phyloP scores from a whole-genome alignment of 1,140 invertebrate genomes.

The Megalopta genalis region DNA sequence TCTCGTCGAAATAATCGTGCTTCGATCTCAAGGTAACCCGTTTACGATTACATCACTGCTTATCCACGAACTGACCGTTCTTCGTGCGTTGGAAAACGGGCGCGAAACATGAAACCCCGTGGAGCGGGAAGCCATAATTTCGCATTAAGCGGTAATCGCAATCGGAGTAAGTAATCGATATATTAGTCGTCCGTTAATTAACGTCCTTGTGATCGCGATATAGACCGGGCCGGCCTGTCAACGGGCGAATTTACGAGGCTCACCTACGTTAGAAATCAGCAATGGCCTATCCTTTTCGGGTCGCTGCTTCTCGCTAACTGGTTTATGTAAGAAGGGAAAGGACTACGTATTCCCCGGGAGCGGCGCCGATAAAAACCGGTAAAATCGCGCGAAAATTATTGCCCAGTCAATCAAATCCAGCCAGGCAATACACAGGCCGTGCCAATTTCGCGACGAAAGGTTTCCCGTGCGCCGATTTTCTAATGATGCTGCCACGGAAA shows the following conservation, averaged over 20 bases:
- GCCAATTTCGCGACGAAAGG: neutral
- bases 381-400: constrained; percentile 31
- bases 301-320: constrained; percentile 52
- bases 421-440: neutral
- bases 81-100: constrained; percentile 46
- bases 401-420: constrained; percentile 8
- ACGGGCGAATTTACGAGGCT: constrained; percentile 60
- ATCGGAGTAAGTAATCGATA: constrained; percentile 71
- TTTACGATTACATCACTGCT: constrained; percentile 52
- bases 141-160: constrained; percentile 66
- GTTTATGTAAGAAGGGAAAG: constrained; percentile 51
- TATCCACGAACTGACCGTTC: constrained; percentile 49
- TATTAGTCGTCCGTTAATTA: constrained; percentile 72
- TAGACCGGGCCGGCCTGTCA: constrained; percentile 63
- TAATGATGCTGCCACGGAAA: too few relatives aligned
- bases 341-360: constrained; percentile 16
- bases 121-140: constrained; percentile 65
- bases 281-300: constrained; percentile 62
- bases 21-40: constrained; percentile 4
- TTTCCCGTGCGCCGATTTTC: neutral
- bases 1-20: too few relatives aligned
- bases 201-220: constrained; percentile 68
- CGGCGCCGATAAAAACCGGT: constrained; percentile 22
- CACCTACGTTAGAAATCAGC: constrained; percentile 58
- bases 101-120: constrained; percentile 51